Base-by-base conservation (phyloP, 2,888 invertebrate genomes). In the Hypomecis punctinalis region DNA sequence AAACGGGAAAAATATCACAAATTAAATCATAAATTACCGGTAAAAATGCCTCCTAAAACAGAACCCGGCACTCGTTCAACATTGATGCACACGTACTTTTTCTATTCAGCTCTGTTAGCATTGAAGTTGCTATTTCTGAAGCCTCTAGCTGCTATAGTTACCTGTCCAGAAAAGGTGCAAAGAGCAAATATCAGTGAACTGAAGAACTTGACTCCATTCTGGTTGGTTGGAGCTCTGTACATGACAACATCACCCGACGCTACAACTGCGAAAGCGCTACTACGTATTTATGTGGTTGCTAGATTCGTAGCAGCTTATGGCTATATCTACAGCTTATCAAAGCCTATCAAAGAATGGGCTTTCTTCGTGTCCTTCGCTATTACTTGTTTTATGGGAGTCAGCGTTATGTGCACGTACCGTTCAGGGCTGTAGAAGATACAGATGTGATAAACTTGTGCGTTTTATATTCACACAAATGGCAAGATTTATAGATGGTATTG, bases 191-290 rank as follows among this genome's bases (percentile, higher is more conserved):
- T 86, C 10, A 85, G 83, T 67, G 84, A 82, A 36, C 62, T 87
- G 59, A 87, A 86, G 76, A 80, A 85, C 51, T 60, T 88, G 10
- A 86, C 83, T 0, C 86, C 87, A 0, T 88, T 88, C 60, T 88
- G 88, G 87, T 59, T 88, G n/a, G 80, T 87, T 0, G 81, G 82
- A 8, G 86, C 75, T 0, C 57, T 88, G 0, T 88, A 86, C 23
- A 76, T 83, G 67, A 87, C 84, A 0, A 87, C 85, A 0, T 68
- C 68, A 0, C 86, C 86, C 0, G 75, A 81, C 10, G 59, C 70
- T 4, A 9, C n/a, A 0, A 74, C 76, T 0, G 79, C 85, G 0
- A 37, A 81, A 7, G 43, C 58, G 0, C 68, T 88, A 0, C 54
- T 88, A 3, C 73, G 87, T 0, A 33, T 71, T 0, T 87, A 74